Base-by-base conservation (phyloP, 2,888 invertebrate genomes). In the Thera obeliscata region DNA sequence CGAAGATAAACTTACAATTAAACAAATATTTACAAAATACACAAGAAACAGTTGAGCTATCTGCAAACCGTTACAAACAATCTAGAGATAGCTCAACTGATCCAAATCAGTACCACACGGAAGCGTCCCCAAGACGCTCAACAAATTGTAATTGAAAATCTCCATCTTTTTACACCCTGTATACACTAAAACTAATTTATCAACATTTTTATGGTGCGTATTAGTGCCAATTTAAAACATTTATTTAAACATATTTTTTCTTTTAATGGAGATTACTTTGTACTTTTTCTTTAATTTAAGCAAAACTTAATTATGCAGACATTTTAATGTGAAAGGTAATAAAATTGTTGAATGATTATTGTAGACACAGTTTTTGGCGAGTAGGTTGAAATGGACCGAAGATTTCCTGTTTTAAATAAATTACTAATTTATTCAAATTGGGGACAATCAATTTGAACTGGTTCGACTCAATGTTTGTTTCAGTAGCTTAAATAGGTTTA, bases 381-480 rank as follows among this genome's bases (percentile, higher is more conserved):
- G 66, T 49, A 70, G 66, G 64, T 70, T 60, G 69, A 76, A 78
- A 76, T 78, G 71, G 73, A 65, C 71, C 69, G 64, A 74, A 75
- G 72, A 77, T 79, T 76, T 78, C 76, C 67, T 74, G 74, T 68
- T 69, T 22, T 67, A 73, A 79, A 79, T 72, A 74, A 77, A 85
- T 82, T 81, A 86, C 81, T 82, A 86, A 87, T 88, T 89, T 89
- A 89, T 88, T 88, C 80, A 87, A 89, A 89, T 88, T 78, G 75
- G 70, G 60, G 70, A 71, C 78, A 77, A 84, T 83, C 75, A 77
- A 82, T 83, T 82, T 73, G 41, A 66, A 68, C 75, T 78, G 76
- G 77, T 78, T 80, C 70, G 75, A 73, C 71, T 72, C 74, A 75
- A 74, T 77, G 76, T 78, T 78, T 81, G 73, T 77, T 79, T 79